Evolutionary conservation across 2,888 invertebrate genomes (phyloP).

Genomic region (Ferdinandea cuprea): DNA sequence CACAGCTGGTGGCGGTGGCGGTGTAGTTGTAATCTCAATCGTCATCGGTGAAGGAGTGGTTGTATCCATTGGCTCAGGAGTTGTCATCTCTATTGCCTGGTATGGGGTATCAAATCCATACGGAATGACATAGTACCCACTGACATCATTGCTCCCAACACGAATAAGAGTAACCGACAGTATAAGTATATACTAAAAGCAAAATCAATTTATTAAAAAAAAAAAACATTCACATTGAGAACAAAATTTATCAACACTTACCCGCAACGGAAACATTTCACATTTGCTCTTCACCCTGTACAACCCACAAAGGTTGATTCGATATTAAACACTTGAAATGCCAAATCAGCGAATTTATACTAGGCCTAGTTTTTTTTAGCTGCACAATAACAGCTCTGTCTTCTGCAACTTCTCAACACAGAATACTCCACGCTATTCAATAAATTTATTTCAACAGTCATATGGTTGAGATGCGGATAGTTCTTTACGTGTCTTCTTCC

Average conservation of each 20-base stretch:
- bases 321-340: constrained; percentile 35
- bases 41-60: too few relatives aligned
- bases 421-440: constrained; percentile 8
- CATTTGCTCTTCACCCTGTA: constrained; percentile 19
- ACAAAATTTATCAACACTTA: constrained; percentile 23
- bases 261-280: constrained; percentile 48
- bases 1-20: too few relatives aligned
- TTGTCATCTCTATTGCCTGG: background rate
- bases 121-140: constrained; percentile 30
- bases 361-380: background rate
- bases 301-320: constrained; percentile 22
- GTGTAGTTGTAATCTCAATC: too few relatives aligned
- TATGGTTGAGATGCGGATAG: constrained; percentile 5
- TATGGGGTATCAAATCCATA: constrained; percentile 24
- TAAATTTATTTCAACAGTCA: constrained; percentile 10
- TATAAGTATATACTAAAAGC: constrained; percentile 36
- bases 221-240: background rate
- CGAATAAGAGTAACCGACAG: constrained; percentile 7
- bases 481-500: constrained; percentile 18
- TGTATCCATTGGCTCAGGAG: background rate
- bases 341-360: constrained; percentile 48
- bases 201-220: background rate
- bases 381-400: constrained; percentile 2
- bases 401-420: background rate
- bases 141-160: background rate